A percentile compares a stretch with the other conserved stretches of the same genome.
These are phyloP conservation scores for Pseudachorutes palmiensis DNA, from an alignment of 1,140 invertebrate species.

Conservation along the genomic window DNA sequence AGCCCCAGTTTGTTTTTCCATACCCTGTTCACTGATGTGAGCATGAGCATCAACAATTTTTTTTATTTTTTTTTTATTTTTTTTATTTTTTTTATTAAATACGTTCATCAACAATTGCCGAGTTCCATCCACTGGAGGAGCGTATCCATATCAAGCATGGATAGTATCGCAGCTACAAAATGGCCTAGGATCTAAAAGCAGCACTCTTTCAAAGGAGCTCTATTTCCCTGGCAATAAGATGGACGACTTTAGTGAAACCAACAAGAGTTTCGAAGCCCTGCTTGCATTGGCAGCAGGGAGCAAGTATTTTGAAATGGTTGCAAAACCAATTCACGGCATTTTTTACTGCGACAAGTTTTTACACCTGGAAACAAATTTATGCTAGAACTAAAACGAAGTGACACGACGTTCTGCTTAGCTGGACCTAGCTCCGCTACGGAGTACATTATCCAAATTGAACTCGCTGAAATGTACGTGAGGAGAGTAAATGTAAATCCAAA, in stretches of 20 bases:
- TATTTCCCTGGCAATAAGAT: neutral
- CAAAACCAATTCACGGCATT: neutral
- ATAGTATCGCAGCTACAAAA: neutral
- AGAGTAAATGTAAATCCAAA: no score
- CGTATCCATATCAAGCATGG: slow-evolving; percentile 2
- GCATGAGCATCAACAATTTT: neutral
- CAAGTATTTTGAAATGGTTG: slow-evolving; percentile 1
- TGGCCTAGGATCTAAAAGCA: neutral
- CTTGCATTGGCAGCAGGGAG: neutral
- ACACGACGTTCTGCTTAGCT: neutral
- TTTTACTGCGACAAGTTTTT: neutral
- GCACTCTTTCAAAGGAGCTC: neutral
- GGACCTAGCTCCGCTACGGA: neutral
- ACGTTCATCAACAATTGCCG: no score
- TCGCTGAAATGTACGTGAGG: neutral
- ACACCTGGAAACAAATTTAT: neutral
- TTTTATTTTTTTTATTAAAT: no score
- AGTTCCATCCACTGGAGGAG: neutral
- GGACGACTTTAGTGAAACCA: neutral
- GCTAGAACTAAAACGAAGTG: neutral
- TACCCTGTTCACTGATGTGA: neutral
- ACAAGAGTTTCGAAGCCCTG: neutral
- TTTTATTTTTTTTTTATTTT: no score
- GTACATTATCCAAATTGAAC: neutral
- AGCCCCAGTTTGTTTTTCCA: neutral